Evolutionary conservation across 1,140 invertebrate species (phyloP).

Genomic region (Colletes gigas): DNA sequence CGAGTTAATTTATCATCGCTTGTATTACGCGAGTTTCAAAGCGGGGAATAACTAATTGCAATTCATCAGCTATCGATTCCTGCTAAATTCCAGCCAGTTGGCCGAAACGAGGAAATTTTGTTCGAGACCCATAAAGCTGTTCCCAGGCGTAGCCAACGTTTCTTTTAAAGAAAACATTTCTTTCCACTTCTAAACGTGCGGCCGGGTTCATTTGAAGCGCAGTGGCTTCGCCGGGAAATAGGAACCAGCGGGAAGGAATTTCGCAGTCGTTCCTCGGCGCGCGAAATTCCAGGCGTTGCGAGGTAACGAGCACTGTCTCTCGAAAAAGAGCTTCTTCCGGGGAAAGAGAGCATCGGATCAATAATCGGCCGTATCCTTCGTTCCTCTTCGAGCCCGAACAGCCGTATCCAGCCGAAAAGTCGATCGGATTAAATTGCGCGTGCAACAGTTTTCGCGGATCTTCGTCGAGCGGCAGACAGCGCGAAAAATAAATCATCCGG

Average conservation of each 20-base stretch:
- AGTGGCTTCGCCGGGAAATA: constrained; percentile 23
- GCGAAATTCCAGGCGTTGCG: constrained; percentile 18
- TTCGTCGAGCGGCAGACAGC: neutral
- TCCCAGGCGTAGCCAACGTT: neutral
- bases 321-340: constrained; percentile 19
- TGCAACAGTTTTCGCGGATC: neutral
- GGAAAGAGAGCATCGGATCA: constrained; percentile 35
- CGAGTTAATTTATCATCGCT: too few relatives aligned
- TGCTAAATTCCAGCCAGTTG: too few relatives aligned
- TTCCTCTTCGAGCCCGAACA: constrained; percentile 15
- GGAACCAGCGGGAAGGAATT: constrained; percentile 35
- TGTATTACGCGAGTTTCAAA: too few relatives aligned
- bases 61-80: too few relatives aligned
- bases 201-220: constrained; percentile 24
- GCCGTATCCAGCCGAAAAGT: neutral
- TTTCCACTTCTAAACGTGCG: constrained; percentile 17
- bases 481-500: neutral
- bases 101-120: neutral
- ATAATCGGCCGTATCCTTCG: constrained; percentile 33
- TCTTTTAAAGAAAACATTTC: neutral
- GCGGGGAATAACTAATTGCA: too few relatives aligned
- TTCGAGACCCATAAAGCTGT: neutral
- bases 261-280: constrained; percentile 13
- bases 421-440: constrained; percentile 29
- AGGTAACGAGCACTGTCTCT: constrained; percentile 9